Percentiles rank a stretch among this genome's conserved stretches.
Evolutionary conservation across 1,140 invertebrate species (phyloP).

Genomic region (Drosophila navojoa): DNA sequence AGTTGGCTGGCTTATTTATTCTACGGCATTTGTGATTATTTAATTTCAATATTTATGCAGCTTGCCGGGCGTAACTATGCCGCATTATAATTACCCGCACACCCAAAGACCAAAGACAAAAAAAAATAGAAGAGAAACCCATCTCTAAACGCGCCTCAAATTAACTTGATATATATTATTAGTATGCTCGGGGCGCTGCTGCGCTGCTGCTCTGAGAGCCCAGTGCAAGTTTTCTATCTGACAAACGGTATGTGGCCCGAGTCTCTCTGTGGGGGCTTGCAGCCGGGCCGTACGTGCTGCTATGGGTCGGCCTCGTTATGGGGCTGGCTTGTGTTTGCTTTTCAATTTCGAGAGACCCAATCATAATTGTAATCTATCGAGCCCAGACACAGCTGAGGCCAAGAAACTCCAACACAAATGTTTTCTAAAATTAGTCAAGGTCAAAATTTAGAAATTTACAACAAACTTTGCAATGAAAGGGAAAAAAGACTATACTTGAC

Average conservation of each 20-base stretch:
- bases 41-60: slow-evolving; percentile 81
- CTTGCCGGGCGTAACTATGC: slow-evolving; percentile 75
- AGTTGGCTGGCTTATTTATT: slow-evolving; percentile 69
- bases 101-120: background rate
- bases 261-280: slow-evolving; percentile 22
- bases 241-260: slow-evolving; percentile 13
- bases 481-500: too few relatives aligned
- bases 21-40: slow-evolving; percentile 74
- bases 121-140: too few relatives aligned
- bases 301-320: slow-evolving; percentile 60
- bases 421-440: slow-evolving; percentile 1
- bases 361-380: slow-evolving; percentile 32
- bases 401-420: slow-evolving; percentile 2
- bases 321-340: background rate
- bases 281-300: slow-evolving; percentile 54
- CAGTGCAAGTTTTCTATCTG: slow-evolving; percentile 32
- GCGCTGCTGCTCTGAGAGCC: slow-evolving; percentile 10
- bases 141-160: background rate
- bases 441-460: background rate
- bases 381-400: background rate
- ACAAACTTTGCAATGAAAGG: background rate
- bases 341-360: slow-evolving; percentile 21
- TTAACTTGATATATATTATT: slow-evolving; percentile 66
- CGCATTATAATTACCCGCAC: slow-evolving; percentile 72
- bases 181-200: slow-evolving; percentile 40